These are phyloP conservation scores for Julus scandinavius DNA, from an alignment of 2,888 invertebrate species.

Conservation along the genomic window DNA sequence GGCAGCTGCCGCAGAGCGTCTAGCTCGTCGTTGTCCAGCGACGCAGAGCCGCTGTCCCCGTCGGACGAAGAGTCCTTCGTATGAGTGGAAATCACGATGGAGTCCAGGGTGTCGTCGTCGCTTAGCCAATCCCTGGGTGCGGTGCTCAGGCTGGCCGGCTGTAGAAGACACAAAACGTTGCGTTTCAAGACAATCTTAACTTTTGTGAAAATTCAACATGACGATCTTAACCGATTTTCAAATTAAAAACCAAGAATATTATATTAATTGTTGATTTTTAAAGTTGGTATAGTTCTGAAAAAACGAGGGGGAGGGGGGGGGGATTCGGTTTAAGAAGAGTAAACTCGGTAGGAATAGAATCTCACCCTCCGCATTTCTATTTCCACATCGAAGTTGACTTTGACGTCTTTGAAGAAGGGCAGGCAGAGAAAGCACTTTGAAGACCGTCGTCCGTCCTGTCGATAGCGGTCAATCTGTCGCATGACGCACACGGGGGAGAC, in stretches of 20 bases:
- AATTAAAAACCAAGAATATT: not conserved
- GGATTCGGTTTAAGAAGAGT: too few relatives aligned
- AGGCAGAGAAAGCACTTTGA: slow-evolving; percentile 83
- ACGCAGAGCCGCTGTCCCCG: slow-evolving; percentile 67
- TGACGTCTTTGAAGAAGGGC: slow-evolving; percentile 79
- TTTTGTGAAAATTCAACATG: not conserved
- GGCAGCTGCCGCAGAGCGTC: slow-evolving; percentile 59
- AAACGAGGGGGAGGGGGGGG: too few relatives aligned
- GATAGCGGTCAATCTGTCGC: slow-evolving; percentile 62
- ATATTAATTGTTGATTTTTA: not conserved
- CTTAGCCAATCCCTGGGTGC: slow-evolving; percentile 59
- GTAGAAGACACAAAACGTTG: slow-evolving; percentile 47
- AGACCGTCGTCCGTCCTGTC: slow-evolving; percentile 73
- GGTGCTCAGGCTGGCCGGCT: slow-evolving; percentile 61
- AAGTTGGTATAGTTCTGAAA: too few relatives aligned
- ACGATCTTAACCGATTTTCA: not conserved
- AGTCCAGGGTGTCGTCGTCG: slow-evolving; percentile 58
- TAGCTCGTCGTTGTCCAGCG: slow-evolving; percentile 52
- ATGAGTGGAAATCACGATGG: slow-evolving; percentile 55
- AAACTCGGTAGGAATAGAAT: slow-evolving; percentile 60
- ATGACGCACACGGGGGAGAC: slow-evolving; percentile 58
- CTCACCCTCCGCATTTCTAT: slow-evolving; percentile 90
- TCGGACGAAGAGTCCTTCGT: not conserved
- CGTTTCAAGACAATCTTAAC: not conserved
- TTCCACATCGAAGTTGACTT: slow-evolving; percentile 78